Evolutionary conservation across 2,888 invertebrate species (phyloP).

Genomic region (Prenolepis imparis): DNA sequence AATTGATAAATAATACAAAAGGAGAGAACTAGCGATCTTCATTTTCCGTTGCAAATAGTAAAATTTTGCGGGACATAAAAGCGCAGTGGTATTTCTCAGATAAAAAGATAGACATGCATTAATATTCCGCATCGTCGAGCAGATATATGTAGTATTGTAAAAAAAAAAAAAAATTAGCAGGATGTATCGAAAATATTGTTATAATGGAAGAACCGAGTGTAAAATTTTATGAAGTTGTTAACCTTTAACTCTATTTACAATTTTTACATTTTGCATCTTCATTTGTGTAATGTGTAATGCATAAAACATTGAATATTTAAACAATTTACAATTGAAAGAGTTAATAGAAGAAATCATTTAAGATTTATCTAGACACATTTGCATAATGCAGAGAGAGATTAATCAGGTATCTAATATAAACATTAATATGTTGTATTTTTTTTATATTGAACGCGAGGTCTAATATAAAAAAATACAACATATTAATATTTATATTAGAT

Average conservation of each 20-base stretch:
- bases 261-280: constrained; percentile 13
- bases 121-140: background rate
- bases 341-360: background rate
- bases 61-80: constrained; percentile 23
- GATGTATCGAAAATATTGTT: constrained; percentile 28
- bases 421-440: background rate
- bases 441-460: background rate
- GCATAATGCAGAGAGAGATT: background rate
- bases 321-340: background rate
- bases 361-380: background rate
- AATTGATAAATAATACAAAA: background rate
- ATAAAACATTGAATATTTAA: background rate
- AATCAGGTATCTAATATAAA: background rate
- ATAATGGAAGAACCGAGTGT: background rate
- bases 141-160: constrained; percentile 4
- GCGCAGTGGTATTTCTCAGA: background rate
- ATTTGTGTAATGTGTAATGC: background rate
- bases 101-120: background rate
- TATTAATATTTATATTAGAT: no score
- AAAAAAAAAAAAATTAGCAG: constrained; percentile 16
- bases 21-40: background rate
- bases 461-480: no score
- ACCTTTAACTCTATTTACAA: constrained; percentile 29
- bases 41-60: constrained; percentile 17
- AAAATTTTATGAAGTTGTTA: constrained; percentile 40